Evolutionary conservation across 2,113 vertebrate genomes (phyloP).

Genomic region (Saguinus midas): DNA sequence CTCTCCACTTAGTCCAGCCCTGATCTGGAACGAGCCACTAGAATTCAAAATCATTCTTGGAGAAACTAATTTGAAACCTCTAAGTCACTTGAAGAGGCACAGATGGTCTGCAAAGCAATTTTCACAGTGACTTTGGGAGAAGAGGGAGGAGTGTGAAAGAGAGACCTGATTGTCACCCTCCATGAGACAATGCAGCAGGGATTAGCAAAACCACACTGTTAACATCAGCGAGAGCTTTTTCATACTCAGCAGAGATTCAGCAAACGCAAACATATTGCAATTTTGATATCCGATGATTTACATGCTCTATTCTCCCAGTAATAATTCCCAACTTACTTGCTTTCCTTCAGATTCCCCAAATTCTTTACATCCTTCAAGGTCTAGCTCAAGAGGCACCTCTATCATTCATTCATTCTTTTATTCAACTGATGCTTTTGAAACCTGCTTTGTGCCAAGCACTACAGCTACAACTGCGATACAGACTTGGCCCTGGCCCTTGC

Average conservation of each 20-base stretch:
- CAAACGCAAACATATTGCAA: not conserved
- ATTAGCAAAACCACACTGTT: slow-evolving; percentile 34
- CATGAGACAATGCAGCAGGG: not conserved
- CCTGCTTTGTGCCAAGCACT: not conserved
- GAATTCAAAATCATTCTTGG: slow-evolving; percentile 41
- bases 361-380: not conserved
- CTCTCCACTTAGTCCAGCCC: not conserved
- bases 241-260: not conserved
- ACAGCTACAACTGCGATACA: not conserved
- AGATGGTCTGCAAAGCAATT: not conserved
- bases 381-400: not conserved
- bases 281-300: not conserved
- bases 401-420: not conserved
- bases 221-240: not conserved
- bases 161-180: not conserved
- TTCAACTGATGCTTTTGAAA: not conserved
- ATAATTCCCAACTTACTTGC: not conserved
- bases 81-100: slow-evolving; percentile 20
- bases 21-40: not conserved
- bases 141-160: not conserved
- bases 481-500: not conserved
- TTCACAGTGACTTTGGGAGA: not conserved
- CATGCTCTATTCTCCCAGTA: not conserved
- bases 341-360: not conserved
- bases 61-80: slow-evolving; percentile 21